Evolutionary conservation across 2,113 vertebrate species (phyloP), one percentile per base, ranked within the genome.

Genomic region (Corvus cornix): DNA sequence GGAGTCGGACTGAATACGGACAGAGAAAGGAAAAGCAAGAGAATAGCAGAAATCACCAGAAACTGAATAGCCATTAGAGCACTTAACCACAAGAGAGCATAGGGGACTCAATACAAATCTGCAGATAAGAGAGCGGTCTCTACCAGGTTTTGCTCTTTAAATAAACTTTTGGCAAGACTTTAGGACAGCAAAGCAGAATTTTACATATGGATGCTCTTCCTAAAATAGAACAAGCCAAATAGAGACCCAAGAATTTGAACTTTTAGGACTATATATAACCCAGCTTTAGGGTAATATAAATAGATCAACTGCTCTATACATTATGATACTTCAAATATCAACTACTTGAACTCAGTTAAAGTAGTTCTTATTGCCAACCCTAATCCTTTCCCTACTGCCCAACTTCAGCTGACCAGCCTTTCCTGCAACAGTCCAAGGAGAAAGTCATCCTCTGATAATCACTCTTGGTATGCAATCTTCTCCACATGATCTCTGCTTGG

Each of bases 101-200:
- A 37, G 1, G 70, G 76, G 52, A 63, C 33, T 49, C 48, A 35
- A 0, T 13, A 10, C 72, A 78, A 89, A 77, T 52, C 52, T 68
- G 43, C 73, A 67, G 85, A 49, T 76, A 85, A 76, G 46, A 87
- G n/a, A 86, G 14, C 14, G 48, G 43, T 30, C 31, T 76, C 49
- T 73, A 82, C 67, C 74, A 85, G 66, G 39, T 22, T 91, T 62
- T 58, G n/a, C 31, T 90, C 41, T 90, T 83, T 72, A 91, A 95
- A 87, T 89, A 88, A 90, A 76, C 23, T 31, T 96, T 14, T 76
- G 75, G 92, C 78, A 91, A 67, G 62, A 76, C 10, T 79, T 85
- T 7, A 58, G 63, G 63, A 66, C 6, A 90, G 70, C 58, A 90
- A 85, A 94, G 58, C 49, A 69, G 58, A 84, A 69, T 95, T 95